Conservation (phyloP, 2,113 vertebrate genomes). For the Pholis gunnellus region DNA sequence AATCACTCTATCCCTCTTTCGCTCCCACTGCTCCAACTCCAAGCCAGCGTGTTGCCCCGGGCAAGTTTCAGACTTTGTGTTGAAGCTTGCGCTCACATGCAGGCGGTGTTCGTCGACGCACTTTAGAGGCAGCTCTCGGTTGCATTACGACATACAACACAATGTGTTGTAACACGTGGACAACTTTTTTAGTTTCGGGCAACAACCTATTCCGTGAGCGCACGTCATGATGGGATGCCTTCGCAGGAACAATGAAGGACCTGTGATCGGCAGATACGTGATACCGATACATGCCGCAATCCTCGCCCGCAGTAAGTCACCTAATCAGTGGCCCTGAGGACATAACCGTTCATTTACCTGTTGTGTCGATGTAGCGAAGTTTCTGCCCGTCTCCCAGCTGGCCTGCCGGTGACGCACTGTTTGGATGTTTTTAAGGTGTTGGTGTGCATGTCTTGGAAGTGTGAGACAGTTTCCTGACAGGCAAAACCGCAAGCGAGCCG, state of each 20-base stretch:
- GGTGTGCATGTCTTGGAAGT: constrained; percentile 46
- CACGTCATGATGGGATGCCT: neutral
- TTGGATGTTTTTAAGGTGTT: constrained; percentile 40
- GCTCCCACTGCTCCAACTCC: constrained; percentile 47
- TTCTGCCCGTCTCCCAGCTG: constrained; percentile 34
- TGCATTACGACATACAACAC: constrained; percentile 31
- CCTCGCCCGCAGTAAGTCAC: constrained; percentile 44
- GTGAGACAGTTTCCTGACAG: constrained; percentile 59
- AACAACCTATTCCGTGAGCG: neutral
- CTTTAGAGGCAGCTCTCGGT: neutral
- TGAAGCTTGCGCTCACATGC: constrained; percentile 54
- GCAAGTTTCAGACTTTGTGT: constrained; percentile 50
- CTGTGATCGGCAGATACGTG: constrained; percentile 18
- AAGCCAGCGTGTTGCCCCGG: constrained; percentile 52
- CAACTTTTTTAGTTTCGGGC: neutral
- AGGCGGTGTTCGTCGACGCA: constrained; percentile 29
- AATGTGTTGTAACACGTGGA: neutral
- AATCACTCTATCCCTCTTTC: constrained; percentile 62
- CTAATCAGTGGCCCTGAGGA: constrained; percentile 56
- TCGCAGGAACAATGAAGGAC: constrained; percentile 20
- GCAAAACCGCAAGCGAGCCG: constrained; percentile 41
- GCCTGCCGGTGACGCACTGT: constrained; percentile 18
- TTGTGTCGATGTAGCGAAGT: constrained; percentile 23
- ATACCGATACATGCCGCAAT: constrained; percentile 4
- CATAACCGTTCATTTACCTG: constrained; percentile 41